Evolutionary conservation across 2,888 invertebrate species (phyloP), one percentile per base, ranked within the genome.

Genomic region (Drosophila tanythrix): DNA sequence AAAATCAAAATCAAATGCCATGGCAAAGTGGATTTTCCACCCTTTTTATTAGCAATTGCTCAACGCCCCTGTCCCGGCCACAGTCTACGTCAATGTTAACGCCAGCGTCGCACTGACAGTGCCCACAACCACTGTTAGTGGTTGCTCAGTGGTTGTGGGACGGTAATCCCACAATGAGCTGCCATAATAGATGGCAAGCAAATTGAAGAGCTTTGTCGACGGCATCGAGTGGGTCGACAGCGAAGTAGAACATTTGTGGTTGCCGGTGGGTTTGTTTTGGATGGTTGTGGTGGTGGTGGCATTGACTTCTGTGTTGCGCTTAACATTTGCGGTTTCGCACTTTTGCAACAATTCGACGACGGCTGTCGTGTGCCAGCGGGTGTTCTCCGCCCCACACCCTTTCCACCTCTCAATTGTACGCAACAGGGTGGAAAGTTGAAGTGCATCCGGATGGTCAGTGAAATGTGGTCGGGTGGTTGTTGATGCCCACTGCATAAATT

Each of bases 311-410:
- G 90, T 85, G 90, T 87, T 88, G 81, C 87, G 90, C 84, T 92
- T 92, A 91, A 90, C 90, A 92, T 91, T 92, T 92, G 92, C 82
- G 92, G 92, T 91, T 92, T 92, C 86, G 86, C 92, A 92, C 92
- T 91, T 92, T 91, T 89, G 83, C 90, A 86, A 77, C 91, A 89
- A 88, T 90, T 83, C 76, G 64, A 72, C 68, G 72, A 77, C 70
- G 74, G 62, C 52, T 61, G 89, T 73, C 73, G 78, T 76, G 74
- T 66, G 75, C 70, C 74, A 72, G 72, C 82, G 74, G 67, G 73
- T 59, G 79, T 64, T 66, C 46, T 13, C 52, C 35, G 58, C 27
- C n/a, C 25, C 38, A 11, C 38, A 8, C 11, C 29, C 13, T 2
- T 6, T 33, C 50, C 53, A 35, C 29, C 56, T 15, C 35, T 5